phyloP scores from a whole-genome alignment of 2,113 vertebrate species.

The Scomber scombrus region DNA sequence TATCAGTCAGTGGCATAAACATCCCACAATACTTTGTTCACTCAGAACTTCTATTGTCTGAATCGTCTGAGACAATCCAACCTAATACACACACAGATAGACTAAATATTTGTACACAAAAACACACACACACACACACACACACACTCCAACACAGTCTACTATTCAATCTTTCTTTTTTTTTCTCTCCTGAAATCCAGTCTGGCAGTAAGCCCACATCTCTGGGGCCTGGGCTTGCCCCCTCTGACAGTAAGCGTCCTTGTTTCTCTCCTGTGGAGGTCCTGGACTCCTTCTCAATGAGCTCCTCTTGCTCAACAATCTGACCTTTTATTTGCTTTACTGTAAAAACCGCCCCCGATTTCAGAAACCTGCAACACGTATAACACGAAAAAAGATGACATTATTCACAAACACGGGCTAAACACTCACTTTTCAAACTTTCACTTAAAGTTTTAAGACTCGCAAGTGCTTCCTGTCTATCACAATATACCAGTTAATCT shows the following conservation, averaged over 20 bases:
- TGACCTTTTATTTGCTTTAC: slow-evolving; percentile 68
- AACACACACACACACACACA: slow-evolving; percentile 28
- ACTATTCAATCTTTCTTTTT: slow-evolving; percentile 60
- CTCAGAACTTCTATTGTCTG: background rate
- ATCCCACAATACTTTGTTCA: background rate
- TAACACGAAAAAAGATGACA: slow-evolving; percentile 11
- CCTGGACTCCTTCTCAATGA: slow-evolving; percentile 52
- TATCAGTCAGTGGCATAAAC: background rate
- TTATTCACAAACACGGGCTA: background rate
- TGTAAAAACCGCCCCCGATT: slow-evolving; percentile 58
- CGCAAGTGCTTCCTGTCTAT: background rate
- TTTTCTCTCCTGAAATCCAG: slow-evolving; percentile 44
- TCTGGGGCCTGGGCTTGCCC: slow-evolving; percentile 38
- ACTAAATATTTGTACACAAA: slow-evolving; percentile 55
- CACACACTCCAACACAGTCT: slow-evolving; percentile 53
- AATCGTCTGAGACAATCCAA: background rate
- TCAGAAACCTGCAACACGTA: slow-evolving; percentile 31
- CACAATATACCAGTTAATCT: slow-evolving; percentile 29
- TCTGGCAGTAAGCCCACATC: slow-evolving; percentile 60
- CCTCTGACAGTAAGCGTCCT: slow-evolving; percentile 71
- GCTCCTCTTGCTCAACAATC: slow-evolving; percentile 67
- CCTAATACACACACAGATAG: slow-evolving; percentile 1
- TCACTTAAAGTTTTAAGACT: slow-evolving; percentile 27
- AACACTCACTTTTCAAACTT: slow-evolving; percentile 39
- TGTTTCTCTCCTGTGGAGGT: slow-evolving; percentile 74